phyloP scores from a whole-genome alignment of 1,140 invertebrate genomes.

The Panulirus ornatus region DNA sequence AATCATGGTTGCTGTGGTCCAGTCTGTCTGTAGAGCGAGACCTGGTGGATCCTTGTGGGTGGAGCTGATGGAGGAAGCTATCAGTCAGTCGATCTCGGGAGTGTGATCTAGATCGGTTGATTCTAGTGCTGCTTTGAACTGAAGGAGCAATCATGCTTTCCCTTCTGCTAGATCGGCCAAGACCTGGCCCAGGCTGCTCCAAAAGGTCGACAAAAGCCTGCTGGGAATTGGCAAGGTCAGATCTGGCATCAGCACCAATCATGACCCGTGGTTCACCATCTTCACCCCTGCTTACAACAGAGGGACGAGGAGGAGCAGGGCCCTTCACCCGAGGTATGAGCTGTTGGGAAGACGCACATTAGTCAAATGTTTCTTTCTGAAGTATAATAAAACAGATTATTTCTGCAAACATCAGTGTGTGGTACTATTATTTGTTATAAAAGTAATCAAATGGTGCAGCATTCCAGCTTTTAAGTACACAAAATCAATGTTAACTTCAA shows the following conservation, averaged over 20 bases:
- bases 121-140: conserved; percentile 49
- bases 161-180: conserved; percentile 42
- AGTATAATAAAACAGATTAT: too few relatives aligned
- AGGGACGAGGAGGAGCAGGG: conserved; percentile 53
- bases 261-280: conserved; percentile 54
- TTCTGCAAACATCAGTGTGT: too few relatives aligned
- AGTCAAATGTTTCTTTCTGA: too few relatives aligned
- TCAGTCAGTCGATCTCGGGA: conserved; percentile 49
- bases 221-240: conserved; percentile 61
- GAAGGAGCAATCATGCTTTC: conserved; percentile 52
- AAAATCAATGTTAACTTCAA: too few relatives aligned
- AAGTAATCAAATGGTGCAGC: too few relatives aligned
- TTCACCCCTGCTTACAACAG: conserved; percentile 58
- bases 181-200: conserved; percentile 30
- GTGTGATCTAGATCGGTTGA: conserved; percentile 58
- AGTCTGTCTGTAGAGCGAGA: conserved; percentile 43
- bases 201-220: conserved; percentile 66
- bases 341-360: not conserved
- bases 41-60: conserved; percentile 47
- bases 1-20: conserved; percentile 50
- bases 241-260: conserved; percentile 62
- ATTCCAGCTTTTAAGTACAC: too few relatives aligned
- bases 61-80: conserved; percentile 57
- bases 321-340: conserved; percentile 66
- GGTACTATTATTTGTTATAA: too few relatives aligned